Conservation (phyloP, 2,113 vertebrate genomes). For the Spilogale gracilis region DNA sequence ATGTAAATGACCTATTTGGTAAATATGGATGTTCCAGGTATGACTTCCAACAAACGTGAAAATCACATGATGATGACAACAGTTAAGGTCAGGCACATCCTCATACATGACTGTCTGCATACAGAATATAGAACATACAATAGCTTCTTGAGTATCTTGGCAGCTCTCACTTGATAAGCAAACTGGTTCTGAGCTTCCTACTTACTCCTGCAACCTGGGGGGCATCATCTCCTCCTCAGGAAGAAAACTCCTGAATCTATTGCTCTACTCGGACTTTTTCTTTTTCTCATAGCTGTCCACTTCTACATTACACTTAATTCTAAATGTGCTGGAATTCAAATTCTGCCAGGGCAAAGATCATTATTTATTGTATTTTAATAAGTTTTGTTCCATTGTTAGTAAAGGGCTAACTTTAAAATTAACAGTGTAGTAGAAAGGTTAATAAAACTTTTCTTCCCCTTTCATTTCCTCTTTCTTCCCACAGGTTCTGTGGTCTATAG, state of each 20-base stretch:
- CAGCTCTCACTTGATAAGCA: neutral
- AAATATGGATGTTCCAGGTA: neutral
- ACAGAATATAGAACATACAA: neutral
- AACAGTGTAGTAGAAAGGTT: neutral
- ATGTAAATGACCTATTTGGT: neutral
- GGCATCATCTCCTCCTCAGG: neutral
- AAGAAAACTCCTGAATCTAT: neutral
- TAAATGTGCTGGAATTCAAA: neutral
- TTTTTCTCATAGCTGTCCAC: neutral
- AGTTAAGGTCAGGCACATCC: neutral
- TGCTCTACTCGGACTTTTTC: no score
- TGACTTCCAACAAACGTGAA: neutral
- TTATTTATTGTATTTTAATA: neutral
- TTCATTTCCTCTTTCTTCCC: neutral
- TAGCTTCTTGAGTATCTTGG: neutral
- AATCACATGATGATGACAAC: neutral
- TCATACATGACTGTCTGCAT: neutral
- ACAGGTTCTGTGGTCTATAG: neutral
- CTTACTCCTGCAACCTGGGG: neutral
- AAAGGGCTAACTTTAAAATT: neutral
- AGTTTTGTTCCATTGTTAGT: conserved; percentile 32
- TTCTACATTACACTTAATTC: neutral
- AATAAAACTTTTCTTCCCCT: neutral
- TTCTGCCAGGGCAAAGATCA: neutral
- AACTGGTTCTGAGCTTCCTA: neutral